Base-by-base conservation (phyloP, 1,140 invertebrate genomes). In the Dinoponera quadriceps region DNA sequence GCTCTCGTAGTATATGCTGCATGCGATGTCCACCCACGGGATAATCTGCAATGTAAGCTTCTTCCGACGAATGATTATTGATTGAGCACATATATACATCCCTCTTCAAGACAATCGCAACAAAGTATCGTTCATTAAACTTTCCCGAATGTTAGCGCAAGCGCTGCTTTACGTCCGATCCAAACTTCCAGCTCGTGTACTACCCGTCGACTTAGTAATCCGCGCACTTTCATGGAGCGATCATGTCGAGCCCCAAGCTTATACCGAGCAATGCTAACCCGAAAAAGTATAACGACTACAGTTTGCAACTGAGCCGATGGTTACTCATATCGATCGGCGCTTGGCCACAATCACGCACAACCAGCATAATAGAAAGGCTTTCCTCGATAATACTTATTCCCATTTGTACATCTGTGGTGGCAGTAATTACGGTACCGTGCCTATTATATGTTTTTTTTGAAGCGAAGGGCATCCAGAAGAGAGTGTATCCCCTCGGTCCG, bases 261-360 rank as follows among this genome's bases (percentile, higher is more conserved):
- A 4, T 72, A 16, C 0, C 13, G 44, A 25, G 18, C 62, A 62
- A 18, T 18, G 27, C 4, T 2, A 5, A 27, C 3, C 44, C 0
- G 60, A 62, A 74, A 60, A 20, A 0, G 13, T n/a, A 62, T 16
- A 2, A 27, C 13, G 16, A 59, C 38, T 83, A 57, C 20, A 84
- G 49, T 63, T 27, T 68, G 3, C 11, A 62, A 13, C 14, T 82
- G 9, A 82, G 73, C 51, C 49, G 59, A 49, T 65, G 22, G 66
- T 69, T 59, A 3, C 48, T 78, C 14, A 16, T 59, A 33, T 14
- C 55, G 9, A 44, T 44, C 9, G 38, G 38, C 7, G 38, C 38
- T 44, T 44, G 38, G 38, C 38, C 38, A 11, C 38, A 9, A 44
- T 9, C 38, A 9, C 4, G 38, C 38, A 9, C 7, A 44, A 7